Evolutionary conservation across 2,113 vertebrate species (phyloP).

Genomic region (Sinocyclocheilus maitianheensis): DNA sequence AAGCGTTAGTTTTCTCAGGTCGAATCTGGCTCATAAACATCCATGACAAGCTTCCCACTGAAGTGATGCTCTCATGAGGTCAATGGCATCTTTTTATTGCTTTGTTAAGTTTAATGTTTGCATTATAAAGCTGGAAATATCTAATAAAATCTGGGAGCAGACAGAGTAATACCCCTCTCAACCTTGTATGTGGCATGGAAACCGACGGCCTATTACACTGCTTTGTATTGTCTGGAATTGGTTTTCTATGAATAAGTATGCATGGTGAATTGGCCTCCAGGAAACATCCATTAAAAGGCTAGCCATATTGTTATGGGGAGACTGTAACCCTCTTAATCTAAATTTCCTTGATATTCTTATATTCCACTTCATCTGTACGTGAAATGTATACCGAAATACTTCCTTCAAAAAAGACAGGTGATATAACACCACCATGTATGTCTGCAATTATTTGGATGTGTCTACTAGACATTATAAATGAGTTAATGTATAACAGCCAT

Average conservation of each 20-base stretch:
- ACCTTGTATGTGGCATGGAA: conserved; percentile 21
- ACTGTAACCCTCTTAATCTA: not conserved
- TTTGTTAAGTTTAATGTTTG: conserved; percentile 53
- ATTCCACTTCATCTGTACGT: not conserved
- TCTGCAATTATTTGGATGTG: not conserved
- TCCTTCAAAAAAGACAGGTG: not conserved
- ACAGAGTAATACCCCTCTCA: conserved; percentile 17
- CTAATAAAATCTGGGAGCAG: conserved; percentile 31
- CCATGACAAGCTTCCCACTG: not conserved
- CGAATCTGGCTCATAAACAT: conserved; percentile 48
- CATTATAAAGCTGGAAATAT: conserved; percentile 34
- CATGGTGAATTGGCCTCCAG: not conserved
- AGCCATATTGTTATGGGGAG: not conserved
- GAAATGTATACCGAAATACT: not conserved
- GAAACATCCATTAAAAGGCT: not conserved
- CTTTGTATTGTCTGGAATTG: conserved; percentile 1
- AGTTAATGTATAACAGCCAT: not conserved
- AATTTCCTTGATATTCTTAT: not conserved
- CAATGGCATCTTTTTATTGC: conserved; percentile 42
- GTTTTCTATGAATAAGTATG: conserved; percentile 17
- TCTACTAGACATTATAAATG: not conserved
- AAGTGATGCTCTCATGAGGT: conserved; percentile 37
- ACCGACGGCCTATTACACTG: conserved; percentile 6
- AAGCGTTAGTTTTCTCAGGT: conserved; percentile 32
- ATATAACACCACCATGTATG: not conserved